Conservation (phyloP, 1,140 invertebrate species). For the Anastatus disparis region DNA sequence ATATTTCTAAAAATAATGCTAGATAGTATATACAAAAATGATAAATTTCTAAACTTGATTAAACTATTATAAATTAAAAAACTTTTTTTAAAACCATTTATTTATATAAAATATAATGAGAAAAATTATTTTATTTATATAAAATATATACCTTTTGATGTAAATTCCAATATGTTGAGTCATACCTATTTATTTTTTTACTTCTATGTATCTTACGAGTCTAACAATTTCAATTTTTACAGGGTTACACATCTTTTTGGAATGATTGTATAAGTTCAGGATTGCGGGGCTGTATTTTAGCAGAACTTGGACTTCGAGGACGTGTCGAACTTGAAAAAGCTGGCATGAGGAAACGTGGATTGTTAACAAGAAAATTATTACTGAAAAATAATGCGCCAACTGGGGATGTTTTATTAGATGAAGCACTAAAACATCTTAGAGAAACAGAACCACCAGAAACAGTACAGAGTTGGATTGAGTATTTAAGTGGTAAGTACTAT, state of each 20-base stretch:
- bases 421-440: slow-evolving; percentile 98
- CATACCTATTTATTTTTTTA: not conserved
- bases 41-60: no score
- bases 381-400: slow-evolving; percentile 91
- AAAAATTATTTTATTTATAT: no score
- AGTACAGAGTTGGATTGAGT: slow-evolving; percentile 99
- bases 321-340: slow-evolving; percentile 96
- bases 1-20: no score
- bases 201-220: no score
- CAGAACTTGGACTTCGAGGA: slow-evolving; percentile 94
- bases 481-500: slow-evolving; percentile 87
- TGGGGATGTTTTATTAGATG: slow-evolving; percentile 97
- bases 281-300: slow-evolving; percentile 96
- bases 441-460: slow-evolving; percentile 97
- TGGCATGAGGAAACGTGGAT: slow-evolving; percentile 92
- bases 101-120: no score
- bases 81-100: no score
- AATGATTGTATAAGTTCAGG: slow-evolving; percentile 99
- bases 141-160: no score
- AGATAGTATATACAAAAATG: no score
- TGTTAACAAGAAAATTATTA: slow-evolving; percentile 83
- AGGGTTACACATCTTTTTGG: slow-evolving; percentile 99
- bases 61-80: no score
- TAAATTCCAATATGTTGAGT: slow-evolving; percentile 18
- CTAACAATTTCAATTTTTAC: slow-evolving; percentile 46